These are phyloP conservation scores for Triops cancriformis DNA, from an alignment of 1,140 invertebrate species.

Conservation along the genomic window DNA sequence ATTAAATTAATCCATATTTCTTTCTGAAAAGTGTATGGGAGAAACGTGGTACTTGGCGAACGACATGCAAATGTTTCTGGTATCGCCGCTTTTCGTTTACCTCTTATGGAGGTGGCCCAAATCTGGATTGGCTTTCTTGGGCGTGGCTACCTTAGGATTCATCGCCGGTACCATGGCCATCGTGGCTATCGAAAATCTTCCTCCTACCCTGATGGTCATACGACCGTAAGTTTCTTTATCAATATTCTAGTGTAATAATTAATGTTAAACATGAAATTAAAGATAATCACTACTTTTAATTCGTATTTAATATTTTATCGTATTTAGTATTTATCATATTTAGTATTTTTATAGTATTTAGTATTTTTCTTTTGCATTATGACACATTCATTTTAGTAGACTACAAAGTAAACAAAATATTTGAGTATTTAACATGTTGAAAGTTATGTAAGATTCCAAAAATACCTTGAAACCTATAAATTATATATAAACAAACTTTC, in stretches of 20 bases:
- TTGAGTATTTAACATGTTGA: no score
- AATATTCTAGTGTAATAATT: not conserved
- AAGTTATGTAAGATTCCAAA: no score
- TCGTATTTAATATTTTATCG: no score
- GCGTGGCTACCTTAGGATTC: slow-evolving; percentile 26
- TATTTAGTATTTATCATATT: no score
- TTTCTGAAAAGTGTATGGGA: slow-evolving; percentile 54
- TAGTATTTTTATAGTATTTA: no score
- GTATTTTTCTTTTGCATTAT: no score
- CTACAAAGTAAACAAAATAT: no score
- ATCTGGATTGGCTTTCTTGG: slow-evolving; percentile 29
- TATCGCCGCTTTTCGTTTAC: slow-evolving; percentile 67
- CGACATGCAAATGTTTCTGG: slow-evolving; percentile 68
- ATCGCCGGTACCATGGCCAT: slow-evolving; percentile 28
- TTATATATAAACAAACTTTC: no score
- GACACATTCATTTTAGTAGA: no score
- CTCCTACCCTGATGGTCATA: slow-evolving; percentile 28
- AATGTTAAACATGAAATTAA: not conserved
- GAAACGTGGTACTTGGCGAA: slow-evolving; percentile 76
- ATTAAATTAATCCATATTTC: not conserved
- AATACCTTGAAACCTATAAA: no score
- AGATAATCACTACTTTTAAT: no score
- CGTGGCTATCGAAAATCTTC: slow-evolving; percentile 23
- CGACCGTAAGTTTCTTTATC: slow-evolving; percentile 24
- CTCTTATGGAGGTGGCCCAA: slow-evolving; percentile 34